phyloP scores from a whole-genome alignment of 2,888 invertebrate species.

The Agrochola circellaris region DNA sequence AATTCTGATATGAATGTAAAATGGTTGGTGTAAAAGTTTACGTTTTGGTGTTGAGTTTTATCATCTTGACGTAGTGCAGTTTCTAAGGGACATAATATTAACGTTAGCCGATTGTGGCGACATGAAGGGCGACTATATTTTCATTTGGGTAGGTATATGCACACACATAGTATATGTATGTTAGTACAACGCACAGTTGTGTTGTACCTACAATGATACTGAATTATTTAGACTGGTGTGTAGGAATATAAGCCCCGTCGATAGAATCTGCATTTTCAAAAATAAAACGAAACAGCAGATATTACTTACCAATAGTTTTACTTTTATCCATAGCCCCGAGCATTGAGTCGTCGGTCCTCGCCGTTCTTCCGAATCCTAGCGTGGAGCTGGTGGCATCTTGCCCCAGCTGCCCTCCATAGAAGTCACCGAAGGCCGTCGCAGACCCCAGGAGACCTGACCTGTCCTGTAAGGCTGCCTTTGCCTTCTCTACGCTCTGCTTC shows the following conservation, averaged over 20 bases:
- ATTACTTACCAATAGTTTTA: conserved; percentile 84
- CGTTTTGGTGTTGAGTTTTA: conserved; percentile 50
- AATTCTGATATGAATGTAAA: conserved; percentile 64
- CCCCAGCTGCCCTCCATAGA: conserved; percentile 90
- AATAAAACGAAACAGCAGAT: background rate
- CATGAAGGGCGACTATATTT: conserved; percentile 2
- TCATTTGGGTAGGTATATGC: background rate
- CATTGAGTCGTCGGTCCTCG: conserved; percentile 86
- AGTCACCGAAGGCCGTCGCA: conserved; percentile 93
- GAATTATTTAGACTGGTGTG: background rate
- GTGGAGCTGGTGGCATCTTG: conserved; percentile 81
- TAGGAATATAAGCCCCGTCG: background rate
- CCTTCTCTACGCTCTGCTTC: conserved; percentile 97
- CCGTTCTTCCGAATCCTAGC: conserved; percentile 83
- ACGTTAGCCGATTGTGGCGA: conserved; percentile 14
- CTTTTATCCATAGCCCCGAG: conserved; percentile 85
- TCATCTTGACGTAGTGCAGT: conserved; percentile 50
- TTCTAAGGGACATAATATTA: conserved; percentile 23
- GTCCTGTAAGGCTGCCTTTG: conserved; percentile 96
- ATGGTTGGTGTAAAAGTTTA: conserved; percentile 59
- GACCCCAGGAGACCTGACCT: conserved; percentile 92
- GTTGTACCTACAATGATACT: background rate
- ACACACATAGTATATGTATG: background rate
- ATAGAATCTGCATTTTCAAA: background rate
- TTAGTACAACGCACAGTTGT: background rate